Percentiles rank a stretch among this genome's conserved stretches.
Conservation (phyloP, 2,888 invertebrate genomes). For the Polietes domitor region DNA sequence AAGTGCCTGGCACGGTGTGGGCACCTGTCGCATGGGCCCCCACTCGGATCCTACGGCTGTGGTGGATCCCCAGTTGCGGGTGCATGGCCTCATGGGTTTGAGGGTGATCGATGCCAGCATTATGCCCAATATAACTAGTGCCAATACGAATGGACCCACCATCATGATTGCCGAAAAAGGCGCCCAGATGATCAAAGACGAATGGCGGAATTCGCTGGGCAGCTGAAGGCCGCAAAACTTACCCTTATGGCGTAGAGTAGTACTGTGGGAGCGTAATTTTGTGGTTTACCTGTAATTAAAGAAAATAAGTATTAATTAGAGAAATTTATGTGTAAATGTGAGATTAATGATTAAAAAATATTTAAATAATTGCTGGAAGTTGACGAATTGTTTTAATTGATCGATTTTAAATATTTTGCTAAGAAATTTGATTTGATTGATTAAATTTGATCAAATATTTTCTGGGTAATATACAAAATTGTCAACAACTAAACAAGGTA, state of each 20-base stretch:
- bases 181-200: conserved; percentile 82
- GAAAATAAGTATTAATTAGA: conserved; percentile 10
- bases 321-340: not conserved
- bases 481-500: too few relatives aligned
- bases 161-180: conserved; percentile 94
- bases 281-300: conserved; percentile 53
- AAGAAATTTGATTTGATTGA: not conserved
- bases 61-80: conserved; percentile 81
- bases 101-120: conserved; percentile 92
- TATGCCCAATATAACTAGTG: conserved; percentile 89
- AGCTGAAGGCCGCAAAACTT: conserved; percentile 4
- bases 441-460: not conserved
- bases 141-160: conserved; percentile 91
- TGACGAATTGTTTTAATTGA: not conserved
- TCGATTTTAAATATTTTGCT: too few relatives aligned
- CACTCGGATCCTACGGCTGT: conserved; percentile 81
- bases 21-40: conserved; percentile 87
- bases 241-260: too few relatives aligned
- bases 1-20: conserved; percentile 86
- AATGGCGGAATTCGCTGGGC: conserved; percentile 62
- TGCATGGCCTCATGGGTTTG: conserved; percentile 84
- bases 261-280: not conserved
- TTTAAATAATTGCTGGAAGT: too few relatives aligned
- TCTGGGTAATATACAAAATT: too few relatives aligned
- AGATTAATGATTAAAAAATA: too few relatives aligned